Evolutionary conservation across 2,113 vertebrate species (phyloP), one percentile per base, ranked within the genome.

Genomic region (Saimiri boliviensis): DNA sequence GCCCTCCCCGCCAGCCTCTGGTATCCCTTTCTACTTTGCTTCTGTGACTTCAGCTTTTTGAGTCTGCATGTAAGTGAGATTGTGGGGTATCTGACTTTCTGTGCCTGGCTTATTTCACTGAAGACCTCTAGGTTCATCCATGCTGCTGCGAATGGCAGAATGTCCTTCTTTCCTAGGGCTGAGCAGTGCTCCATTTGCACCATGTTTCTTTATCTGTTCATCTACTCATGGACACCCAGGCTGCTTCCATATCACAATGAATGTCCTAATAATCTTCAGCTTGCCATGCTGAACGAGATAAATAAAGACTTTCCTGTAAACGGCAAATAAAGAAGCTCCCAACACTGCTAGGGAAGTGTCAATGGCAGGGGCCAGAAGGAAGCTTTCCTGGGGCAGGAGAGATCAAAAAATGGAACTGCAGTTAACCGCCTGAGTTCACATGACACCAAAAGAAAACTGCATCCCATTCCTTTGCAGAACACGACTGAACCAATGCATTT

Each of bases 361-460:
- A 49, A 35, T 3, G 42, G 58, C 10, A 0, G 5, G 23, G 49
- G 8, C n/a, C 74, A 20, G 27, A 1, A 21, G 16, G 11, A 35
- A 21, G 25, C 0, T 32, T 30, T 54, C 35, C 5, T 4, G 1
- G 23, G n/a, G 16, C 49, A 45, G 40, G 21, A 6, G 1, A 23
- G n/a, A 5, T 7, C 27, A 45, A 12, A 23, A 30, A 23, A 63
- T 32, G 8, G 0, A 27, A 49, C 3, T 19, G 35, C 42, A 32
- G 66, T 27, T 1, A 63, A 37, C 20, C 1, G 0, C 25, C 21
- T 0, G 0, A 17, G 68, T 27, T 14, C 7, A 2, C 0, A 6
- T 8, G 5, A 56, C 5, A 42, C 19, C 25, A 19, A 40, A n/a
- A 16, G 37, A 79, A 70, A 60, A 47, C 14, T 1, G 14, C 21